Evolutionary conservation across 1,140 invertebrate species (phyloP), one percentile per base, ranked within the genome.

Genomic region (Amphibalanus amphitrite): DNA sequence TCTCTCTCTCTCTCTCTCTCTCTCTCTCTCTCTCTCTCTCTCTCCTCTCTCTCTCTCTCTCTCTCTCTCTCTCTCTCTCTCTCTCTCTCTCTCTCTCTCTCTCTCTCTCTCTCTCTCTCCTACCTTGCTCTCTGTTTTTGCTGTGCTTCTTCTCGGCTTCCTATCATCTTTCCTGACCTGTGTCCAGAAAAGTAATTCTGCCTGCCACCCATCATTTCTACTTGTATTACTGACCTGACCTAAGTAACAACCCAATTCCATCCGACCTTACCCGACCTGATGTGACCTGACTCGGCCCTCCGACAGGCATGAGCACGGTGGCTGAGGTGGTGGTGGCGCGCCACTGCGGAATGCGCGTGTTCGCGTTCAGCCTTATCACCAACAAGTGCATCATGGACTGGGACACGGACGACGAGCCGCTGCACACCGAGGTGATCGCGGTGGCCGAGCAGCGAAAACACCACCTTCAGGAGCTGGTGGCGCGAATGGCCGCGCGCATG

Each of bases 281-380:
- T 20, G 10, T 23, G 47, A 20, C 71, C 33, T 38, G 33, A 38
- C 33, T 15, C 15, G 33, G 15, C 4, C 33, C 71, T 40, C 28
- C 29, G 26, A 15, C 69, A 29, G 72, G 71, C 23, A 72, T 72
- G 72, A 72, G 67, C 72, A 72, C 71, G 28, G 82, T 90, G 0
- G 87, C 89, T 70, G 90, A 96, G 82, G 91, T 93, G 0, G 87
- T 95, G 40, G 90, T 89, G 0, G 95, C 94, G 0, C 83, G 87
- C 29, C 95, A 98, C 79, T 95, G 92, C 79, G 91, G 94, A 71
- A 86, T 98, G 78, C 87, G 85, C 40, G 90, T 95, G 1, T 90
- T 97, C 75, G 92, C 89, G 0, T 88, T 98, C 77, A 93, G 91
- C 75, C 81, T 98, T 33, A 92, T 98, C 74, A 97, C 95, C 28